phyloP scores from a whole-genome alignment of 2,888 invertebrate genomes.

The Abrostola tripartita region DNA sequence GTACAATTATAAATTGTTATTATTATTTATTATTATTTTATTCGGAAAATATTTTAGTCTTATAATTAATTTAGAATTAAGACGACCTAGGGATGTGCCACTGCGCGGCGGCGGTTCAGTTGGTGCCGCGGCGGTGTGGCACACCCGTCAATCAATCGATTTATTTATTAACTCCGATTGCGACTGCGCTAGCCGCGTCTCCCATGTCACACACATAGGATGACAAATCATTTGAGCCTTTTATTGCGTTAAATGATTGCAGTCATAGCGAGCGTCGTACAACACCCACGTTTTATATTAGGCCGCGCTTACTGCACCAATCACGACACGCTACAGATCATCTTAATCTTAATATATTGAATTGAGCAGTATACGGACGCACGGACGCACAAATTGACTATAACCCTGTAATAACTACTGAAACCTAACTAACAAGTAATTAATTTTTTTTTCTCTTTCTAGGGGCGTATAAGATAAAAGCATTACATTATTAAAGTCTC shows the following conservation, averaged over 20 bases:
- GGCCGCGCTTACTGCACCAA: constrained; percentile 76
- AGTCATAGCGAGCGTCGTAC: constrained; percentile 61
- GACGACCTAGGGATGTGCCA: constrained; percentile 46
- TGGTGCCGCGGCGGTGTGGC: constrained; percentile 23
- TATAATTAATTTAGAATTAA: constrained; percentile 62
- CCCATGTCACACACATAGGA: constrained; percentile 41
- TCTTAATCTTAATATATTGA: constrained; percentile 78
- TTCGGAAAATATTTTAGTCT: constrained; percentile 57
- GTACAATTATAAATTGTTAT: constrained; percentile 55
- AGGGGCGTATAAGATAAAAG: constrained; percentile 83
- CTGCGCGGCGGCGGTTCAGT: constrained; percentile 33
- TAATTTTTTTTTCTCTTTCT: constrained; percentile 70
- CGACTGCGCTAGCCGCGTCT: constrained; percentile 36
- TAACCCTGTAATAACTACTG: constrained; percentile 83
- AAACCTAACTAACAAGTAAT: constrained; percentile 79
- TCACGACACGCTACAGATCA: constrained; percentile 74
- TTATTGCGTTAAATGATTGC: constrained; percentile 66
- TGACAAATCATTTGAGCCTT: constrained; percentile 58
- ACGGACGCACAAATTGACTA: constrained; percentile 85
- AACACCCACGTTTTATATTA: constrained; percentile 68
- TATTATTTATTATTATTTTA: constrained; percentile 50
- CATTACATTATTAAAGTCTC: constrained; percentile 83
- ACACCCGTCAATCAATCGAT: constrained; percentile 52
- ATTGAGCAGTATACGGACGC: constrained; percentile 85
- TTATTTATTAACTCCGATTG: constrained; percentile 49